A percentile compares a stretch with the other conserved stretches of the same genome.
These are phyloP conservation scores for Plodia interpunctella DNA, from an alignment of 1,140 invertebrate genomes.

Conservation along the genomic window DNA sequence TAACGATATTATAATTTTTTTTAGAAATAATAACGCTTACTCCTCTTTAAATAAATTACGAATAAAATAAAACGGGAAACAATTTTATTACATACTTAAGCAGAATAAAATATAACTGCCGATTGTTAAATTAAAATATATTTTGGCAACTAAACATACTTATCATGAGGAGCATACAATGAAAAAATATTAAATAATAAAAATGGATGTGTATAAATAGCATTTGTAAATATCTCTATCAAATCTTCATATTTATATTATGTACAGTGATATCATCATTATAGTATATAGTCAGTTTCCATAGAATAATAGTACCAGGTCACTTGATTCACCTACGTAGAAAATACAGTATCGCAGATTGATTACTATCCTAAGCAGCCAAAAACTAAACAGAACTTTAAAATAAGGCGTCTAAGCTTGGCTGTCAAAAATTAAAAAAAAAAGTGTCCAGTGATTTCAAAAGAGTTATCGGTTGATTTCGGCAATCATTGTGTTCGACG, in stretches of 20 bases:
- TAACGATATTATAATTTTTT: not conserved
- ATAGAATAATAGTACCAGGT: not conserved
- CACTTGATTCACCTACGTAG: too few species aligned
- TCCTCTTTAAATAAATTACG: not conserved
- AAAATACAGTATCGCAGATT: too few species aligned
- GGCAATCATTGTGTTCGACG: not conserved
- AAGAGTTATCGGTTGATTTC: not conserved
- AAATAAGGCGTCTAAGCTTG: not conserved
- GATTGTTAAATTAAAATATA: too few species aligned
- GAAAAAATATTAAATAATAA: not conserved
- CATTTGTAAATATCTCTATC: not conserved
- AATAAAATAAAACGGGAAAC: not conserved
- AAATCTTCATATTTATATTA: not conserved
- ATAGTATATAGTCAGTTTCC: not conserved
- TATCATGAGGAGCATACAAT: not conserved
- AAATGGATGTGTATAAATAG: not conserved
- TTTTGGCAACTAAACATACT: not conserved
- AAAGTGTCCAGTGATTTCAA: not conserved
- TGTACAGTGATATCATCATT: not conserved
- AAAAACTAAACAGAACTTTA: not conserved
- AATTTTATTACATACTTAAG: not conserved
- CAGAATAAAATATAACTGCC: not conserved
- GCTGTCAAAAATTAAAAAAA: not conserved
- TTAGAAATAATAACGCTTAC: not conserved
- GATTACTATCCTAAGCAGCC: not conserved